These are phyloP conservation scores for Pundamilia nyererei DNA, from an alignment of 2,113 vertebrate species.

Conservation along the genomic window DNA sequence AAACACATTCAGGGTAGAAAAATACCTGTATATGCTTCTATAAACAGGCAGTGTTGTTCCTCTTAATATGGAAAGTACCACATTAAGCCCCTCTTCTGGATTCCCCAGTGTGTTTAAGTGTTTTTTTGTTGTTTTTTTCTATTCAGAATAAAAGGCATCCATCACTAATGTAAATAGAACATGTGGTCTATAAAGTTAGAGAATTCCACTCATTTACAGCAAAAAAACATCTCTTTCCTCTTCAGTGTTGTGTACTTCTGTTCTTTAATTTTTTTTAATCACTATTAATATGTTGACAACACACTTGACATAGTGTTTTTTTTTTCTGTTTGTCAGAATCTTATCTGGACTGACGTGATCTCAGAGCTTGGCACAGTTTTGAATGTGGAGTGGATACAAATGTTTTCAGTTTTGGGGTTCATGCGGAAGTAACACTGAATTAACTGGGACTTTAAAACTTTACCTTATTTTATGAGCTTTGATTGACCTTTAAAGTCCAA, in stretches of 20 bases:
- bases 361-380: neutral
- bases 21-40: neutral
- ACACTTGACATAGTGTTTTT: neutral
- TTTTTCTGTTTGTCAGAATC: neutral
- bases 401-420: neutral
- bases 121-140: neutral
- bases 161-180: neutral
- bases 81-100: neutral
- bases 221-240: neutral
- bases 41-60: neutral
- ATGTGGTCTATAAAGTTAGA: neutral
- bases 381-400: neutral
- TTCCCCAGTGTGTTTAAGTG: neutral
- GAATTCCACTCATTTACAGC: neutral
- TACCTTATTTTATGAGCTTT: neutral
- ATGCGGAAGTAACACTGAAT: neutral
- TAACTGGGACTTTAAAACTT: neutral
- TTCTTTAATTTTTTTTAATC: neutral
- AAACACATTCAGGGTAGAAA: neutral
- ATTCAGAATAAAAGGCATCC: neutral
- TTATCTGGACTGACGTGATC: neutral
- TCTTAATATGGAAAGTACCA: neutral
- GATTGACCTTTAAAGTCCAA: neutral
- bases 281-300: neutral
- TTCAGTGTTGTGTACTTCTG: neutral